Percentiles rank a stretch among this genome's conserved stretches.
These are phyloP conservation scores for Meliscaeva auricollis DNA, from an alignment of 2,888 invertebrate species.

Conservation along the genomic window DNA sequence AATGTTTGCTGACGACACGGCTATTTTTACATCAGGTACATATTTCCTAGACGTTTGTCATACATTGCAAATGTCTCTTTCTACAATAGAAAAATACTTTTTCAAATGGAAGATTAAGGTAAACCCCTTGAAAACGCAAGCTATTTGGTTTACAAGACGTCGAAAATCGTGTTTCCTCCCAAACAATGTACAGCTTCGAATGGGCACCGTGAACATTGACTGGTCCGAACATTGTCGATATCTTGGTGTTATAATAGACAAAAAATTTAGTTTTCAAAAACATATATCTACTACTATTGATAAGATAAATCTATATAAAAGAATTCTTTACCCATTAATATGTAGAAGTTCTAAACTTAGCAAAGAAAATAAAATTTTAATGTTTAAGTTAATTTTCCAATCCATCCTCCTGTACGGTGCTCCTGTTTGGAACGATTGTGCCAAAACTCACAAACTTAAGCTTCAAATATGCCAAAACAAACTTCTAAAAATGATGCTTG, in stretches of 20 bases:
- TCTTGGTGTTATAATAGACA: not conserved
- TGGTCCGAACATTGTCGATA: constrained; percentile 4
- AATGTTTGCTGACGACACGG: constrained; percentile 20
- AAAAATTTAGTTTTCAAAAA: not conserved
- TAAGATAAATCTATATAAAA: constrained; percentile 4
- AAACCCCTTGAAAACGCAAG: too few species aligned
- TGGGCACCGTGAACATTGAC: too few species aligned
- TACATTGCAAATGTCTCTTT: not conserved
- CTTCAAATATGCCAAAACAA: not conserved
- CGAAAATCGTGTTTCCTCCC: not conserved
- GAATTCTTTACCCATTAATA: constrained; percentile 11
- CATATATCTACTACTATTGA: constrained; percentile 11
- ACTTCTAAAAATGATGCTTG: not conserved
- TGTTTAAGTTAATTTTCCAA: constrained; percentile 5
- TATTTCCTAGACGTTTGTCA: not conserved
- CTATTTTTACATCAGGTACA: constrained; percentile 8
- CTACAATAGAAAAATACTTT: not conserved
- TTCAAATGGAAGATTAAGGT: not conserved
- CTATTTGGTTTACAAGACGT: not conserved
- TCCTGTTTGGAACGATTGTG: constrained; percentile 7
- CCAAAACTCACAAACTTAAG: too few species aligned
- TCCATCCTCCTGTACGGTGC: not conserved
- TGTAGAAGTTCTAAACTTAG: constrained; percentile 11
- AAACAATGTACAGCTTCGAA: not conserved
- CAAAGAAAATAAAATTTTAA: constrained; percentile 9